Evolutionary conservation across 2,888 invertebrate species (phyloP).

Genomic region (Agriopis marginaria): DNA sequence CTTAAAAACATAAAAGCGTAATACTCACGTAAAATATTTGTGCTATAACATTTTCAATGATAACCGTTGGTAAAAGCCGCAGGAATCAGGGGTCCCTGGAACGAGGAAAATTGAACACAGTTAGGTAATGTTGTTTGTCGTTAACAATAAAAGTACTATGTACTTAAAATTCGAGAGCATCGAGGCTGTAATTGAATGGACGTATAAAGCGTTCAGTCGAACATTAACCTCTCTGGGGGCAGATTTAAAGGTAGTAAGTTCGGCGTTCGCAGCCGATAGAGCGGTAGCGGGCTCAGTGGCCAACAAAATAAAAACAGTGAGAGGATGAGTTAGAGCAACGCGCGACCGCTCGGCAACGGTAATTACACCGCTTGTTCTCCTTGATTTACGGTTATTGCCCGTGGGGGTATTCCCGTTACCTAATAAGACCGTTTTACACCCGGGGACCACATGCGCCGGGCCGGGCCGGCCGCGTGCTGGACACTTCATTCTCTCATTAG

Average conservation of each 20-base stretch:
- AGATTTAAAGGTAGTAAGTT: slow-evolving; percentile 84
- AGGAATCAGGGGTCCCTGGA: slow-evolving; percentile 98
- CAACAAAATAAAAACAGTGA: slow-evolving; percentile 84
- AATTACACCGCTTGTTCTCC: slow-evolving; percentile 87
- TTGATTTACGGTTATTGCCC: slow-evolving; percentile 87
- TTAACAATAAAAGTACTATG: slow-evolving; percentile 41
- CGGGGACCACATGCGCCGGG: slow-evolving; percentile 80
- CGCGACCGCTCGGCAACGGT: slow-evolving; percentile 84
- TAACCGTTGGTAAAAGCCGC: slow-evolving; percentile 99
- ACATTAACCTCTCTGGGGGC: slow-evolving; percentile 79
- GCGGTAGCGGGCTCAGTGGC: slow-evolving; percentile 75
- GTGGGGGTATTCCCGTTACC: slow-evolving; percentile 85
- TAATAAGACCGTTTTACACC: slow-evolving; percentile 86
- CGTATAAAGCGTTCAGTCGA: slow-evolving; percentile 75
- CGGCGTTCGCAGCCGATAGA: slow-evolving; percentile 81
- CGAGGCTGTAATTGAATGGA: slow-evolving; percentile 74
- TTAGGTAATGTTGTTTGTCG: slow-evolving; percentile 37
- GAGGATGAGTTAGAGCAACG: slow-evolving; percentile 84
- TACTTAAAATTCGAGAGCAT: slow-evolving; percentile 56
- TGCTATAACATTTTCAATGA: slow-evolving; percentile 92
- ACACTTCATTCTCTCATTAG: slow-evolving; percentile 83
- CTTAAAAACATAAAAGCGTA: slow-evolving; percentile 65
- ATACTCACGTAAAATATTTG: slow-evolving; percentile 85
- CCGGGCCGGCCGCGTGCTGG: slow-evolving; percentile 58
- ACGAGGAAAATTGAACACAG: slow-evolving; percentile 66